These are phyloP conservation scores for Elymnias hypermnestra DNA, from an alignment of 1,140 invertebrate genomes.

Conservation along the genomic window DNA sequence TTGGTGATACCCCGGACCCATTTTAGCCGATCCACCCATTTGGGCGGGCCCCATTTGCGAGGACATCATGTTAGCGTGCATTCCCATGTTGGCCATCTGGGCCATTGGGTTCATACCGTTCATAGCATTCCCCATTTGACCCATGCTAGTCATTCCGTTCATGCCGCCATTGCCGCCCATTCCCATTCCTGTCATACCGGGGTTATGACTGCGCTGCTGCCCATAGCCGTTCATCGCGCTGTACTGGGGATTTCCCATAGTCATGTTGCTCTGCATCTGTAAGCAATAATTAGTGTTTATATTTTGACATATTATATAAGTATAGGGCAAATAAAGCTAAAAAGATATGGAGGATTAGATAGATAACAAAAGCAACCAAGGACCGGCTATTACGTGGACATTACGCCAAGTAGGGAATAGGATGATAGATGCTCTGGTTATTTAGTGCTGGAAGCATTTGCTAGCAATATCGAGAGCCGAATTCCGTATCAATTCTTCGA, in stretches of 20 bases:
- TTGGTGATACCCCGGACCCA: conserved; percentile 74
- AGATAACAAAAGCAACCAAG: too few relatives aligned
- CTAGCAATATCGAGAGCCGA: too few relatives aligned
- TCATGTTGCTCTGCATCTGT: conserved; percentile 76
- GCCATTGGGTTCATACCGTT: conserved; percentile 78
- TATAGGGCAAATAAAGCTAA: too few relatives aligned
- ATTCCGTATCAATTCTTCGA: too few relatives aligned
- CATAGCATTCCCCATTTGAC: conserved; percentile 73
- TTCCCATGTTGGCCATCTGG: conserved; percentile 81
- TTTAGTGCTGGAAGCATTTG: too few relatives aligned
- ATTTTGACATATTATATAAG: background rate
- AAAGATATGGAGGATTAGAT: too few relatives aligned
- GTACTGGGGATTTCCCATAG: conserved; percentile 75
- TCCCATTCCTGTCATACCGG: conserved; percentile 79
- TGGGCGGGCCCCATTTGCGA: conserved; percentile 73
- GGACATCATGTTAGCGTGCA: conserved; percentile 81
- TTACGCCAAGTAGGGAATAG: too few relatives aligned
- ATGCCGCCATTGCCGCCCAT: conserved; percentile 80
- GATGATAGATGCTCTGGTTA: too few relatives aligned
- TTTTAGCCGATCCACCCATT: conserved; percentile 78
- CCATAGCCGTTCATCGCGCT: conserved; percentile 74
- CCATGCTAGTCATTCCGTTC: conserved; percentile 77
- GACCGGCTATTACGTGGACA: too few relatives aligned
- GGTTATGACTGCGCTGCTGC: conserved; percentile 72
- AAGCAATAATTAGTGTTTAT: conserved; percentile 8